phyloP scores from a whole-genome alignment of 2,113 vertebrate genomes.

The Meles meles region DNA sequence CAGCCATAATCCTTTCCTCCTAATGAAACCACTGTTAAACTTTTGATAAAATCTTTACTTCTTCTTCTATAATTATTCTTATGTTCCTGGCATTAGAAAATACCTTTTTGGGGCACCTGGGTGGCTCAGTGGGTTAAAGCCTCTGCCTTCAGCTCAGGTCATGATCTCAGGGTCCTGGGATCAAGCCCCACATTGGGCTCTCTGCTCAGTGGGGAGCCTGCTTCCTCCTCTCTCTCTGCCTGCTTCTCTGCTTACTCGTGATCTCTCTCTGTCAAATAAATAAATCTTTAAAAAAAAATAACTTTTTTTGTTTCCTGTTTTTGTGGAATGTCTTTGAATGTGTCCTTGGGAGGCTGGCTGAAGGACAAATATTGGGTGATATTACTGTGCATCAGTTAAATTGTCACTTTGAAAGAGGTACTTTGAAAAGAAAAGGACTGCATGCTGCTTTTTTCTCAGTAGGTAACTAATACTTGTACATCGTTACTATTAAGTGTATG shows the following conservation, averaged over 20 bases:
- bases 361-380: background rate
- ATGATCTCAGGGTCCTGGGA: no score
- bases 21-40: background rate
- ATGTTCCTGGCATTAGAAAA: slow-evolving; percentile 3
- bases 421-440: background rate
- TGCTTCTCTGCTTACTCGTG: no score
- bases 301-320: slow-evolving; percentile 14
- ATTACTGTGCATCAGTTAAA: background rate
- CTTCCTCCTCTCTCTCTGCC: no score
- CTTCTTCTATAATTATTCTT: background rate
- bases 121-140: no score
- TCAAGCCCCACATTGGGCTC: no score
- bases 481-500: background rate
- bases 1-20: background rate
- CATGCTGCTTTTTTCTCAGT: background rate
- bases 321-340: slow-evolving; percentile 16
- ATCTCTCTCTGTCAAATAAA: no score
- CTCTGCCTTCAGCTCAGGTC: no score
- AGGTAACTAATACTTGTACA: background rate
- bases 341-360: slow-evolving; percentile 13
- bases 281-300: no score
- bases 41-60: background rate
- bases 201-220: no score
- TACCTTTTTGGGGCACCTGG: no score
- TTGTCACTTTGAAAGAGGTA: background rate